phyloP scores from a whole-genome alignment of 2,113 vertebrate species.

The Physeter macrocephalus region DNA sequence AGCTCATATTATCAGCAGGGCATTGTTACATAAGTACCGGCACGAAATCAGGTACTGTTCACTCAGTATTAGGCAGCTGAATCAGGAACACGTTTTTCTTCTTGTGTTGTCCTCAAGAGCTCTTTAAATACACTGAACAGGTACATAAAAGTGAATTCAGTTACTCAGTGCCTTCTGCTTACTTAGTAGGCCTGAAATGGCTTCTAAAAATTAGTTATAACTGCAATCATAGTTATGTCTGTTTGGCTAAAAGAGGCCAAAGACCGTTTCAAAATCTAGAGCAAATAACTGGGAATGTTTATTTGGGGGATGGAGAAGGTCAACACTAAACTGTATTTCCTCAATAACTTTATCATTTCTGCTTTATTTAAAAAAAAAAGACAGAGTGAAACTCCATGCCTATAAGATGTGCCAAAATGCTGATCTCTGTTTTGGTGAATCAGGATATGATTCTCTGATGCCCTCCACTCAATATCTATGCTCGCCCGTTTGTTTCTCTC shows the following conservation, averaged over 20 bases:
- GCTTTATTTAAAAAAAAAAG: background rate
- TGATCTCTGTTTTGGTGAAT: background rate
- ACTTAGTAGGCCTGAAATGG: background rate
- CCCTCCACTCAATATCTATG: accelerated
- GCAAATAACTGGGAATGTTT: background rate
- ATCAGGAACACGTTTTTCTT: background rate
- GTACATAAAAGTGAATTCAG: background rate
- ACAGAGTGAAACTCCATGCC: background rate
- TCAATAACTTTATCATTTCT: background rate
- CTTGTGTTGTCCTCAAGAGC: background rate
- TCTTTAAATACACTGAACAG: background rate
- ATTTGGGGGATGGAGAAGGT: background rate
- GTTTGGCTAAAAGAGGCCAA: background rate
- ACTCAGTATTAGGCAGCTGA: background rate
- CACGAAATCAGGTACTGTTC: background rate
- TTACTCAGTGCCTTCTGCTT: background rate
- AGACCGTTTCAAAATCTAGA: background rate
- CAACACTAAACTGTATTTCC: background rate
- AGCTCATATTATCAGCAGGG: background rate
- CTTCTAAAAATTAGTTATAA: background rate
- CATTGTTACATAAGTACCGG: background rate
- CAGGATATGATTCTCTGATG: background rate
- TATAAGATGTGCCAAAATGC: background rate
- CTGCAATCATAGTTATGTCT: background rate
- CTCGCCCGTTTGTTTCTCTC: background rate